phyloP scores from a whole-genome alignment of 2,888 invertebrate species.

The Euzophera pinguis region DNA sequence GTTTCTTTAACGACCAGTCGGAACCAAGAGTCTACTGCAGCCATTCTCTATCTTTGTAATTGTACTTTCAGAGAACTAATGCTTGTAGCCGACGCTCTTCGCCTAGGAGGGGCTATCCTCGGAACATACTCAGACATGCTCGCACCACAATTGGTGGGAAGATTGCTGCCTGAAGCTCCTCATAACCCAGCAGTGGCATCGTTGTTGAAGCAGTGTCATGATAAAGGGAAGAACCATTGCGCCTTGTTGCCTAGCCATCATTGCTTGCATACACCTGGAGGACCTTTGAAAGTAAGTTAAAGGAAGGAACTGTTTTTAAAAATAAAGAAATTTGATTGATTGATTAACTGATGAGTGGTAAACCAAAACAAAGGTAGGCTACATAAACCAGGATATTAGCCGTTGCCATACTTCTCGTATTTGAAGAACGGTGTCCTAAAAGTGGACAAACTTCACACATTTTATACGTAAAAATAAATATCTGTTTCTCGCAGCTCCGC shows the following conservation, averaged over 20 bases:
- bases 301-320: no score
- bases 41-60: no score
- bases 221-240: slow-evolving; percentile 92
- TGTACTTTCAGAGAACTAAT: slow-evolving; percentile 88
- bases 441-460: no score
- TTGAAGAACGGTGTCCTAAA: no score
- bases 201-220: slow-evolving; percentile 94
- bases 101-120: slow-evolving; percentile 96
- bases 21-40: no score
- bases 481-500: no score
- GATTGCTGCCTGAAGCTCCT: slow-evolving; percentile 90
- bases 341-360: not conserved
- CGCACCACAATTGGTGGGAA: slow-evolving; percentile 94
- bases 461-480: no score
- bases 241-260: slow-evolving; percentile 96
- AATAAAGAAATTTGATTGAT: not conserved
- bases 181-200: slow-evolving; percentile 89
- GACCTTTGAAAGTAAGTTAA: slow-evolving; percentile 91
- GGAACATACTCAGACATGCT: slow-evolving; percentile 96
- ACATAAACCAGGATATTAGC: no score
- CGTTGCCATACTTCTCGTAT: no score
- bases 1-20: no score
- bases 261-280: slow-evolving; percentile 98
- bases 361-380: no score
- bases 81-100: slow-evolving; percentile 95